Evolutionary conservation across 1,140 invertebrate genomes (phyloP), one percentile per base, ranked within the genome.

Genomic region (Neodiprion virginianus): DNA sequence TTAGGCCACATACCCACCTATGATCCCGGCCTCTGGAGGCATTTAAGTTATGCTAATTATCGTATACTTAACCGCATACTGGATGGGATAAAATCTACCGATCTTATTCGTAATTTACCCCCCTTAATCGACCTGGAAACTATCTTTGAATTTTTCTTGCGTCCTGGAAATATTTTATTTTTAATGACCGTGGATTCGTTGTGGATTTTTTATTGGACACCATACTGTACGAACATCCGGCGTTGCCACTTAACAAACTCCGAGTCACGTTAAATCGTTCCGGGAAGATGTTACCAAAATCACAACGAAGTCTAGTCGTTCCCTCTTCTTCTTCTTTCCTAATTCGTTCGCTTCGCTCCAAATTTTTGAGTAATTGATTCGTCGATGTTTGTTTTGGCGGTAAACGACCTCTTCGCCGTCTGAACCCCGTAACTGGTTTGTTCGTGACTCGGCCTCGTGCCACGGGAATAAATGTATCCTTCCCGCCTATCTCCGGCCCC

Each of bases 391-490:
- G 53, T 8, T 61, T 61, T 69, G 47, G 23, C 68, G 68, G 11
- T 69, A 21, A 69, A 69, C 21, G 11, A 69, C 68, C 11, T n/a
- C 68, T 21, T 12, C 4, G 67, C 5, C 23, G 21, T 11, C 10
- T 69, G 5, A 47, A 69, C 67, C 40, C 40, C 21, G 5, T 7
- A 7, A 11, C 7, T 23, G 21, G 28, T 40, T 69, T 5, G 67
- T 69, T 69, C 53, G 53, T 69, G 67, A 69, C 67, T 21, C 67
- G 17, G 67, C 67, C 17, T 69, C 67, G 67, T 23, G 40, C 67
- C 53, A 61, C n/a, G 53, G n/a, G 53, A 61, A 61, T 61, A 8
- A 61, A 61, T 61, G 53, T 17, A 61, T 61, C 53, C 53, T 61
- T 61, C 53, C 53, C 53, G 53, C 53, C 53, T 61, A 61, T 61